phyloP scores from a whole-genome alignment of 64 coral and sea anemone species.

The Porites australiensis region DNA sequence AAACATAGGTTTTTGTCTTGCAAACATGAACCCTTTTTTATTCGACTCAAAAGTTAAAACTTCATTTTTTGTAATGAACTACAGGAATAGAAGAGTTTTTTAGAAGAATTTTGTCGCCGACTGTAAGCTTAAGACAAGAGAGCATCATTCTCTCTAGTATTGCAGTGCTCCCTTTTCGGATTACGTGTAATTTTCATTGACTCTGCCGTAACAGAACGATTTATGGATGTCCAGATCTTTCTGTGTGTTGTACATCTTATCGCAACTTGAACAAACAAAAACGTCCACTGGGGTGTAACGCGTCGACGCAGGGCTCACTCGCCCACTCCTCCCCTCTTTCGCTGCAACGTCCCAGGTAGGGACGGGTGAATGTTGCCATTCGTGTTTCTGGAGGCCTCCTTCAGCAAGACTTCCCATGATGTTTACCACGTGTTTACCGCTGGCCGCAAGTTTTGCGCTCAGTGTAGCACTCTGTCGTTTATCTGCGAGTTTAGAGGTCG shows the following conservation, averaged over 20 bases:
- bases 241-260: conserved; percentile 85
- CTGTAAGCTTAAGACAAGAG: no score
- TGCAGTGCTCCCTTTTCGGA: background rate
- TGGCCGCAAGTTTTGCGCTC: conserved; percentile 83
- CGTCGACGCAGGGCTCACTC: conserved; percentile 48
- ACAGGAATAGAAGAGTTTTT: no score
- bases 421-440: conserved; percentile 59
- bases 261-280: conserved; percentile 81
- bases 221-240: conserved; percentile 93
- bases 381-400: conserved; percentile 9
- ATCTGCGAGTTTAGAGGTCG: conserved; percentile 68
- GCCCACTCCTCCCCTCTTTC: conserved; percentile 18
- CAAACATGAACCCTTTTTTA: no score
- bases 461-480: conserved; percentile 70
- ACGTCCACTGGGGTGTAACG: conserved; percentile 74
- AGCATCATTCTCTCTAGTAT: no score
- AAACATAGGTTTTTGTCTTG: no score
- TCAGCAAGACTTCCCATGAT: conserved; percentile 48
- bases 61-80: no score
- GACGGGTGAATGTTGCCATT: conserved; percentile 59
- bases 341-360: background rate
- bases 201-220: conserved; percentile 87
- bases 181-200: conserved; percentile 46
- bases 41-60: no score
- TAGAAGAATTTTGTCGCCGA: no score